Evolutionary conservation across 2,113 vertebrate genomes (phyloP).

Genomic region (Thamnophis sirtalis): DNA sequence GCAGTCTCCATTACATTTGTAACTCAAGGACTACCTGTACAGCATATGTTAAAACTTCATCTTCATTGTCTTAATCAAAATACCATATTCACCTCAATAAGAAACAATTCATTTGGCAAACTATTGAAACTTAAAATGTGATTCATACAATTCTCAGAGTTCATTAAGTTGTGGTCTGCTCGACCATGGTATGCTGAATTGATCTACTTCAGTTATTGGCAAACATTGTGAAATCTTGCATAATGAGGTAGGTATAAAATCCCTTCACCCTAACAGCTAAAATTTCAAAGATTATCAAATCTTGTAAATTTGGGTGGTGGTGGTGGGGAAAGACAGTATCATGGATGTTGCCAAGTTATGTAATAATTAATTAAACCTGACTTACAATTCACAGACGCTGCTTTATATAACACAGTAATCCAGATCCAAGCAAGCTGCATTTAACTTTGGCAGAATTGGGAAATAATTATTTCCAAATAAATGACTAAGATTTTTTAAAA

Average conservation of each 20-base stretch:
- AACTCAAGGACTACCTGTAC: too few relatives aligned
- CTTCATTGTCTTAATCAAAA: not conserved
- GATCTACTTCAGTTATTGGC: not conserved
- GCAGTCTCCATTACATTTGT: too few relatives aligned
- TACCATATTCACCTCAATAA: not conserved
- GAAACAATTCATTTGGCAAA: not conserved
- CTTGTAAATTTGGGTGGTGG: not conserved
- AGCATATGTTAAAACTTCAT: not conserved
- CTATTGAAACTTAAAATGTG: not conserved
- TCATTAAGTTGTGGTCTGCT: not conserved
- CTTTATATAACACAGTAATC: not conserved
- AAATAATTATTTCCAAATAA: constrained; percentile 1
- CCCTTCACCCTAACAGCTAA: not conserved
- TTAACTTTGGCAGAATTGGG: not conserved
- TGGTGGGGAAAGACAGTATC: too few relatives aligned
- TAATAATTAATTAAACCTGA: not conserved
- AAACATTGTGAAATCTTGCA: not conserved
- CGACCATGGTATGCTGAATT: not conserved
- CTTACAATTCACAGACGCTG: not conserved
- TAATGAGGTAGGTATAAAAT: not conserved
- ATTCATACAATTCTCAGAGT: not conserved
- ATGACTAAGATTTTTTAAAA: not conserved
- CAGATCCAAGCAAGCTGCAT: not conserved
- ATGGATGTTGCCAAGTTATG: not conserved
- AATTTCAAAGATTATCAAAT: not conserved